Conservation (phyloP, 2,888 invertebrate genomes). For the Dasypolia templi region DNA sequence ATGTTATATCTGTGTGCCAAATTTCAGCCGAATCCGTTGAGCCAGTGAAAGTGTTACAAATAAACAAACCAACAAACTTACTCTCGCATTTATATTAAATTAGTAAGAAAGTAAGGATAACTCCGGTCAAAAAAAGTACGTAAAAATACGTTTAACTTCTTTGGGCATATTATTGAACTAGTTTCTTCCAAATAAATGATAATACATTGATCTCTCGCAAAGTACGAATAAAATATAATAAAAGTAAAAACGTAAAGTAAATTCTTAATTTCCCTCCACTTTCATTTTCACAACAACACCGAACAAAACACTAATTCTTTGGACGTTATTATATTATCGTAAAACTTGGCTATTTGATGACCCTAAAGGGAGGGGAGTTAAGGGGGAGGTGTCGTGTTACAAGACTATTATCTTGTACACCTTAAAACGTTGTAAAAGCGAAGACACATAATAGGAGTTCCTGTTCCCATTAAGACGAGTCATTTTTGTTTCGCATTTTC, state of each 20-base stretch:
- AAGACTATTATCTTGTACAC: conserved; percentile 59
- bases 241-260: background rate
- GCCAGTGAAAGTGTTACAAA: no score
- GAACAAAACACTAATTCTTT: conserved; percentile 16
- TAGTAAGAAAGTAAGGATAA: no score
- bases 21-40: no score
- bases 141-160: no score
- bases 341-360: conserved; percentile 43
- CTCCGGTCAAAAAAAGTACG: no score
- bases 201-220: no score
- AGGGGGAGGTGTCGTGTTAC: conserved; percentile 62
- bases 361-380: conserved; percentile 46
- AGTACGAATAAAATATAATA: no score
- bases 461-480: conserved; percentile 36
- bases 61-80: no score
- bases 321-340: conserved; percentile 29
- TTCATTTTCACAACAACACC: conserved; percentile 3
- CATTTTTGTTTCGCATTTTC: conserved; percentile 41
- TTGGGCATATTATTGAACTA: no score
- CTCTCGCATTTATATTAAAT: no score
- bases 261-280: conserved; percentile 4
- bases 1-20: no score
- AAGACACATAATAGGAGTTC: conserved; percentile 47
- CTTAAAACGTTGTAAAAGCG: conserved; percentile 61
- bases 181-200: no score